A percentile compares a stretch with the other conserved stretches of the same genome.
phyloP scores from a whole-genome alignment of 92 coral and sea anemone genomes.

The Zoanthus gigantus region DNA sequence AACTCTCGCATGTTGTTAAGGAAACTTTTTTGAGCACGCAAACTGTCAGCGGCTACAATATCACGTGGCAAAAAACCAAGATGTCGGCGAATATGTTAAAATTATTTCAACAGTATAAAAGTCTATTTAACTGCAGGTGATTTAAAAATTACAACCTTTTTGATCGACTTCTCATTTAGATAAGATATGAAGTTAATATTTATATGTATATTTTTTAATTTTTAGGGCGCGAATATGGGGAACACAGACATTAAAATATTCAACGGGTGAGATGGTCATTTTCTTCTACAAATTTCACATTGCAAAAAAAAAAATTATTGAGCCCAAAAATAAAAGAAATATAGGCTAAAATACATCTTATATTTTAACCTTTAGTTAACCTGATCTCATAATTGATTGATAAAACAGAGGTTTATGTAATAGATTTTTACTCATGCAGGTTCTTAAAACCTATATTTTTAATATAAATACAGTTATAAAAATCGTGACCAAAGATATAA shows the following conservation, averaged over 20 bases:
- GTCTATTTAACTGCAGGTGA: slow-evolving; percentile 12
- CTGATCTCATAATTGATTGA: too few species aligned
- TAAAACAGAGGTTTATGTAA: too few species aligned
- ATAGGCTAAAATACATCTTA: too few species aligned
- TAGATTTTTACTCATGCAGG: too few species aligned
- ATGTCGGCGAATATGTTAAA: slow-evolving; percentile 83
- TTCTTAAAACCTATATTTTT: too few species aligned
- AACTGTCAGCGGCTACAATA: slow-evolving; percentile 58
- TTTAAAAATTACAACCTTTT: slow-evolving; percentile 29
- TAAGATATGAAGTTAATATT: background rate
- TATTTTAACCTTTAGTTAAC: too few species aligned
- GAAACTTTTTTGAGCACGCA: slow-evolving; percentile 36
- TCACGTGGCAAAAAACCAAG: slow-evolving; percentile 52
- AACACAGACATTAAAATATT: slow-evolving; percentile 44
- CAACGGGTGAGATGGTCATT: slow-evolving; percentile 41
- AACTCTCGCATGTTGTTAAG: slow-evolving; percentile 35
- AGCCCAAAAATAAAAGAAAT: too few species aligned
- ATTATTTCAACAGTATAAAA: slow-evolving; percentile 20
- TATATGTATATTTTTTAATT: background rate
- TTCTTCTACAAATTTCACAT: too few species aligned
- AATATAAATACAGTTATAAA: too few species aligned
- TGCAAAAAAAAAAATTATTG: too few species aligned
- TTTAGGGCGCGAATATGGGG: slow-evolving; percentile 48
- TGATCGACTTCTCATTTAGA: background rate
- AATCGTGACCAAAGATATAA: too few species aligned